Conservation (phyloP, 1,140 invertebrate genomes). For the Chrysomallon squamiferum region DNA sequence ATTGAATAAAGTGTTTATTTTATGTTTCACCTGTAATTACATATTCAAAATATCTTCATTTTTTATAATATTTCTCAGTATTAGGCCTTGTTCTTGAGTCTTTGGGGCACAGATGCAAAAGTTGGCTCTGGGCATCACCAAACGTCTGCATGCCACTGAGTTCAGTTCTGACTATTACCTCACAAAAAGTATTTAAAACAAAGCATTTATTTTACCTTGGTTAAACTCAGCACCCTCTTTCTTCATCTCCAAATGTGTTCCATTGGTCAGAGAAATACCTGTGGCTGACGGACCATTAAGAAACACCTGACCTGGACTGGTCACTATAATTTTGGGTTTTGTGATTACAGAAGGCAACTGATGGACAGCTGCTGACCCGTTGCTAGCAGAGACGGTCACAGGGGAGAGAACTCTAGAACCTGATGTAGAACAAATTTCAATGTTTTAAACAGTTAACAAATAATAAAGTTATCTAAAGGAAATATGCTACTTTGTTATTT, state of each 20-base stretch:
- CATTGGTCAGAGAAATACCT: constrained; percentile 43
- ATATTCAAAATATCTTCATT: no score
- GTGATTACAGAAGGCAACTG: constrained; percentile 59
- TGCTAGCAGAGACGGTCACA: constrained; percentile 34
- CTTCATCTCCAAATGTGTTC: constrained; percentile 54
- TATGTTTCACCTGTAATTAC: no score
- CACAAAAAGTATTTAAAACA: no score
- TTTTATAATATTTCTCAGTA: no score
- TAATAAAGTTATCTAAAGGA: background rate
- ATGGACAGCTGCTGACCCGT: constrained; percentile 40
- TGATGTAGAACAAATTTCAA: constrained; percentile 23
- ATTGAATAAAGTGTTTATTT: no score
- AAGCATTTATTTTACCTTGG: no score
- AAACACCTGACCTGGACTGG: constrained; percentile 47
- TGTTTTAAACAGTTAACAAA: background rate
- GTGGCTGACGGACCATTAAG: constrained; percentile 45
- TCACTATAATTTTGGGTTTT: constrained; percentile 57
- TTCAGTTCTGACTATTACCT: no score
- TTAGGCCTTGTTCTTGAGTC: no score
- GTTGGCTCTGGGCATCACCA: no score
- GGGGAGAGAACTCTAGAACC: constrained; percentile 52
- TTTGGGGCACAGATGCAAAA: no score
- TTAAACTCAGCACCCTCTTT: constrained; percentile 45
- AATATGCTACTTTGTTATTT: background rate
- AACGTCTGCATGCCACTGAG: no score